Evolutionary conservation across 2,797 vertebrate genomes (phyloP), one percentile per base, ranked within the genome.

Genomic region (Sebastolobus altivelis): DNA sequence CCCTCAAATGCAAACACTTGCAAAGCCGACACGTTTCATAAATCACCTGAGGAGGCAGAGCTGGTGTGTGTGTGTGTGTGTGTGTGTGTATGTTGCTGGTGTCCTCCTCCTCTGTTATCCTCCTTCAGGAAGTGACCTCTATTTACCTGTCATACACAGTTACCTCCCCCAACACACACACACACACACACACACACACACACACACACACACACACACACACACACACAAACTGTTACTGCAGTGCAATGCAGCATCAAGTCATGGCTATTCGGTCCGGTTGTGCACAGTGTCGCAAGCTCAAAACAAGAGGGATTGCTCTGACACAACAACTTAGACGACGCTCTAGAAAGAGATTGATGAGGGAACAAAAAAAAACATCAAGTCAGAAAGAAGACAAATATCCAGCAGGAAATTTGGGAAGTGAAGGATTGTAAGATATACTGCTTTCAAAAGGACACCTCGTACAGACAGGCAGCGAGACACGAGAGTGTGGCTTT

Each of bases 91-190:
- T 81, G 66, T 35, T 63, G 37, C 33, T 40, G 73, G 49, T 40
- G 31, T 65, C 66, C 59, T 91, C 77, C 61, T 79, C 82, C 75
- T 80, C 67, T 80, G 56, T 85, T 80, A 81, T 87, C 82, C 88
- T 87, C 85, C 84, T 94, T 86, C 85, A 89, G 76, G 84, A 90
- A 88, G 84, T 90, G 92, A 93, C 93, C 93, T 95, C 93, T 93
- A 91, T 93, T 91, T 94, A 93, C 91, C 84, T 93, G 91, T 90
- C 89, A 89, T 88, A 85, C 76, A 80, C 85, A 12, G 81, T 91
- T 93, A 88, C 87, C 84, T 84, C 75, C 75, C 52, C 75, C 56
- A 85, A 66, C 40, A 31, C 10, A 65, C 31, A 35, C 31, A 68
- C 73, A 76, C 61, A 69, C 63, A 56, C 72, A 69, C 54, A 56